Base-by-base conservation (phyloP, 2,888 invertebrate genomes). In the Adelognathus sp. region DNA sequence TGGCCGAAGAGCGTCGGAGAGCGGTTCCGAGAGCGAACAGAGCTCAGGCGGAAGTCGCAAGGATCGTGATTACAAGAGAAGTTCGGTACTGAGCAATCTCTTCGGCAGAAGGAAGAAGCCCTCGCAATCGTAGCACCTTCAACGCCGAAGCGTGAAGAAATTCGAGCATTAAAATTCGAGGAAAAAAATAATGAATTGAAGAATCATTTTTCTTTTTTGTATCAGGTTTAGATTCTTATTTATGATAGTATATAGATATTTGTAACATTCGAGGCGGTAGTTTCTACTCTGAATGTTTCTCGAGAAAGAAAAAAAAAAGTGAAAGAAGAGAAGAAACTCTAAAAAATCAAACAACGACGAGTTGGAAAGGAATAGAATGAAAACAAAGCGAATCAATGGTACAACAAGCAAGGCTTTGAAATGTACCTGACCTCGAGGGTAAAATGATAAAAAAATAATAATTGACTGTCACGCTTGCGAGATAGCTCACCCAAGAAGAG, bases 21-120 rank as follows among this genome's bases (percentile, higher is more conserved):
- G 91, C 80, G 90, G 91, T 18, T 91, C 91, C 5, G 91, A 91
- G 78, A 90, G 90, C 77, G 91, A 91, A 73, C 90, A 91, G 88
- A 90, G 92, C 88, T 82, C 82, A 86, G 83, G 92, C 87, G 85
- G 90, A 67, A 87, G 85, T 72, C 87, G 91, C 7, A 91, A 91
- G 72, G 91, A 91, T 72, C 89, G 91, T 1, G 91, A 91, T 81
- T 88, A 87, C 74, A 91, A 90, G 73, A 86, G 90, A 71, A 89
- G 87, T 81, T 91, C 91, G 29, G 91, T 91, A 16, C 73, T 91
- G 61, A 90, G 90, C 67, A 91, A 91, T 79, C 79, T 91, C 24
- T 91, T 91, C 66, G 89, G 91, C 29, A 87, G 91, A 76, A 86
- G 90, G 67, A 91, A 91, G 81, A 91, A 91, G 70, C 88, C 91